These are phyloP conservation scores for Idaea straminata DNA, from an alignment of 2,888 invertebrate genomes.

Conservation along the genomic window DNA sequence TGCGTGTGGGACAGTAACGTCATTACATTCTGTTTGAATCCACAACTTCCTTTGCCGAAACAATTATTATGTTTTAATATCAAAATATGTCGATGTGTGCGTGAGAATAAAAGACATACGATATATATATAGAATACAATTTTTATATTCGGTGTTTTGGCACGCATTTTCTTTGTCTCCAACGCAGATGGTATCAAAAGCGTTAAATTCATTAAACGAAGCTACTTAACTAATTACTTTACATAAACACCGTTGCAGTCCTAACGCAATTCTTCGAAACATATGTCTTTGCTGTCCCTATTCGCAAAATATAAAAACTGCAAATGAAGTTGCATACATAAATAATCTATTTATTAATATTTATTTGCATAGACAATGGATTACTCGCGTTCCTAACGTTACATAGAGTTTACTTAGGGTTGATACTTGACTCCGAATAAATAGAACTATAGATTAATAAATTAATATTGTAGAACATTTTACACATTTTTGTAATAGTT, in stretches of 20 bases:
- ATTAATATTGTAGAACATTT: no score
- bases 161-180: slow-evolving; percentile 54
- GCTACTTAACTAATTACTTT: slow-evolving; percentile 12
- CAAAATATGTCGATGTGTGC: slow-evolving; percentile 48
- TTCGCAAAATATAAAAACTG: slow-evolving; percentile 40
- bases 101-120: slow-evolving; percentile 55
- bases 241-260: slow-evolving; percentile 15
- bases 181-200: slow-evolving; percentile 52
- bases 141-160: slow-evolving; percentile 43
- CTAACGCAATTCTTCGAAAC: slow-evolving; percentile 19
- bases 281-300: slow-evolving; percentile 17
- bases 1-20: slow-evolving; percentile 53
- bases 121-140: no score
- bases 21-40: slow-evolving; percentile 59
- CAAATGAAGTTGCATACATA: slow-evolving; percentile 54
- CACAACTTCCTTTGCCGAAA: slow-evolving; percentile 66
- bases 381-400: slow-evolving; percentile 41
- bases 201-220: slow-evolving; percentile 25
- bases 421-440: slow-evolving; percentile 12
- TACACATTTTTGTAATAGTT: no score
- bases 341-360: slow-evolving; percentile 54
- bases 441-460: no score
- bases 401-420: slow-evolving; percentile 12
- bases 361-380: slow-evolving; percentile 71
- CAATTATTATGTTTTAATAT: slow-evolving; percentile 51